Evolutionary conservation across 64 coral and sea anemone genomes (phyloP).

Genomic region (Montipora capricornis): DNA sequence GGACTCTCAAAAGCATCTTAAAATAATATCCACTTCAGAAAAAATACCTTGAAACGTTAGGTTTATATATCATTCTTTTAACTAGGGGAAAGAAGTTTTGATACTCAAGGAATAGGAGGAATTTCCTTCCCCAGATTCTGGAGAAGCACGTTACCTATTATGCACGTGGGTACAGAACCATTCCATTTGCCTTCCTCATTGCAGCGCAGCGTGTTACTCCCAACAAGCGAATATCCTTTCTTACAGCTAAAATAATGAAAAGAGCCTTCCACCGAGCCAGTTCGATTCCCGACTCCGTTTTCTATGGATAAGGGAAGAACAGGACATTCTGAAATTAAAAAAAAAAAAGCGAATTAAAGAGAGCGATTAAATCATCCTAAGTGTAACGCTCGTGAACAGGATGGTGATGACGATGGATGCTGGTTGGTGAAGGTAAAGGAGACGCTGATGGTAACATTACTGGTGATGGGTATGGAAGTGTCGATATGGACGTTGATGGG

Average conservation of each 20-base stretch:
- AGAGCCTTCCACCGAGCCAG: conserved; percentile 40
- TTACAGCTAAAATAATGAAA: neutral
- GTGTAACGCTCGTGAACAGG: too few relatives aligned
- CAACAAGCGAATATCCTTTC: conserved; percentile 27
- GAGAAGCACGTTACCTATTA: neutral
- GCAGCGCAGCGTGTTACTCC: neutral
- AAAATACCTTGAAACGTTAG: too few relatives aligned
- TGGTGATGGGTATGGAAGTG: neutral
- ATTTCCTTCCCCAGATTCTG: neutral
- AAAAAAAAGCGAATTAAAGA: too few relatives aligned
- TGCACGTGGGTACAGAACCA: conserved; percentile 30
- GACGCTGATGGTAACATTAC: neutral
- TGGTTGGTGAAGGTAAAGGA: too few relatives aligned
- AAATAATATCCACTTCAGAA: too few relatives aligned
- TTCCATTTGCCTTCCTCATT: conserved; percentile 15
- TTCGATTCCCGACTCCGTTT: neutral
- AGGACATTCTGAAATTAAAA: neutral
- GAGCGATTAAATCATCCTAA: too few relatives aligned
- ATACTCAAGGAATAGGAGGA: neutral
- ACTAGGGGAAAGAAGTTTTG: neutral
- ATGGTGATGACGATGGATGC: too few relatives aligned
- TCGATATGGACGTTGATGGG: neutral
- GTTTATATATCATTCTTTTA: neutral
- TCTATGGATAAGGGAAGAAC: neutral
- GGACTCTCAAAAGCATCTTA: too few relatives aligned